Base-by-base conservation (phyloP, 2,888 invertebrate species). In the Cephus rjabovi region DNA sequence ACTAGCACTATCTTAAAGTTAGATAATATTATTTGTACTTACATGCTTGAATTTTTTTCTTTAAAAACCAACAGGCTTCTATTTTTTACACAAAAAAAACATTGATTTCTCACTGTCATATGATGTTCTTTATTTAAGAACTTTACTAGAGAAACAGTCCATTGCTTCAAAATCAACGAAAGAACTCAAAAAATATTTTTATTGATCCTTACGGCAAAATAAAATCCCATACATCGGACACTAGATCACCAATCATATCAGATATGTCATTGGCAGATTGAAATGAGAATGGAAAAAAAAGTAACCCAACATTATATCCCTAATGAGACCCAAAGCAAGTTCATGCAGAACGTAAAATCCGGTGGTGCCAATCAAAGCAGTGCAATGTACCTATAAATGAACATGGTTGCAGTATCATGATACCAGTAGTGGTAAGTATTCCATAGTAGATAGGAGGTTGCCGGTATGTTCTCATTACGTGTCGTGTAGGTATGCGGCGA, bases 381-480 rank as follows among this genome's bases (percentile, higher is more conserved):
- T 56, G 56, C 56, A 56, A 56, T 23, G 23, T 56, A 56, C 56
- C 23, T 56, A 56, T 56, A 56, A 56, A 23, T 56, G 56, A 23
- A 56, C 56, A 56, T 56, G 23, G 23, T 23, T 23, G 56, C 56
- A 56, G 23, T 56, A 56, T 56, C 23, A 56, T 56, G 56, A 56
- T 56, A 56, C 23, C 9, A 23, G 56, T 56, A 56, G 56, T 86
- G 89, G 88, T 88, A 88, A 87, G 86, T 87, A 87, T 87, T 88
- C 87, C 89, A 89, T 88, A 89, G 86, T 84, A 88, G 88, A 89
- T 87, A 87, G 88, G 86, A 87, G 88, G 87, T 86, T 87, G 88
- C 88, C 88, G 89, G 88, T 91, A 89, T 89, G 91, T 90, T 91
- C 91, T 91, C 91, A 91, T 91, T 91, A 91, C 90, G 90, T 89